Evolutionary conservation across 2,113 vertebrate species (phyloP).

Genomic region (Uropsilus gracilis): DNA sequence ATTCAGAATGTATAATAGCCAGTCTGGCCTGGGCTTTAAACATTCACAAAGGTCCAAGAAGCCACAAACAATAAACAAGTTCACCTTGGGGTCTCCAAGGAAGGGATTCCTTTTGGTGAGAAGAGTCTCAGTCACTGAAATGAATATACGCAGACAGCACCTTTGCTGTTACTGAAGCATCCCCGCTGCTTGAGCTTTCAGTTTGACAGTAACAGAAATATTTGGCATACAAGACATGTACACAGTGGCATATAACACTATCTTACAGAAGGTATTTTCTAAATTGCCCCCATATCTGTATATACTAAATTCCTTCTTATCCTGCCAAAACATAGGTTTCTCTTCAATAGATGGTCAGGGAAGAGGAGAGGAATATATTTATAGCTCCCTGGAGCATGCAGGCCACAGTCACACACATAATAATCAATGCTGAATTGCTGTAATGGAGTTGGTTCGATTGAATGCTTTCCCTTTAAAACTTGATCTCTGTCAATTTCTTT

Average conservation of each 20-base stretch:
- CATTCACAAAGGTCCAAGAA: neutral
- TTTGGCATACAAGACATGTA: neutral
- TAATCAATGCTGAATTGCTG: conserved; percentile 27
- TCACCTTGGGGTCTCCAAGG: neutral
- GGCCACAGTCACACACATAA: neutral
- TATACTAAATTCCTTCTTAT: neutral
- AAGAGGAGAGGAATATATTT: neutral
- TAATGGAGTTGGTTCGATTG: conserved; percentile 35
- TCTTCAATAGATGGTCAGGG: neutral
- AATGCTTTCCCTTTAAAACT: conserved; percentile 58
- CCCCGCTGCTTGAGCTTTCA: conserved; percentile 11
- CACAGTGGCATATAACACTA: neutral
- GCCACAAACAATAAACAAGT: neutral
- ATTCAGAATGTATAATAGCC: conserved; percentile 3
- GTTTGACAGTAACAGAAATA: neutral
- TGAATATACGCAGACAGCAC: neutral
- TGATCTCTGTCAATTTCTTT: conserved; percentile 48
- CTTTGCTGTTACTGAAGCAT: neutral
- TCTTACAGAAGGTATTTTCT: conserved; percentile 28
- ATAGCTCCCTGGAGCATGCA: neutral
- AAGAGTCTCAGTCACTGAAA: neutral
- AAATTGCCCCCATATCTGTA: neutral
- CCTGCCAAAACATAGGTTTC: neutral
- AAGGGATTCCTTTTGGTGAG: neutral
- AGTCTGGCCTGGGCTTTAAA: neutral